A percentile compares a stretch with the other conserved stretches of the same genome.
Conservation (phyloP, 1,140 invertebrate species). For the Trichonephila inaurata region DNA sequence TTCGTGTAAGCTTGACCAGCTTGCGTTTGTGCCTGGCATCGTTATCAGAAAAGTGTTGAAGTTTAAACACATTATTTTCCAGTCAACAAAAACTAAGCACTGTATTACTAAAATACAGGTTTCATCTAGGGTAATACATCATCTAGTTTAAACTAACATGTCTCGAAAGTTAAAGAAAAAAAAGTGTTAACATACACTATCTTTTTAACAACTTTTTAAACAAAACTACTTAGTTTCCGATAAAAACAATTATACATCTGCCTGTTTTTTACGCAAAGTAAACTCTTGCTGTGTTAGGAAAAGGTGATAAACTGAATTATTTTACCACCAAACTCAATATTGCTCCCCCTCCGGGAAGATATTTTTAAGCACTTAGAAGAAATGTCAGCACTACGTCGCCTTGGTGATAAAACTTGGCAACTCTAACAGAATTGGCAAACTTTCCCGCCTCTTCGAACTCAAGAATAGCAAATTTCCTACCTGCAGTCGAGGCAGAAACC, state of each 20-base stretch:
- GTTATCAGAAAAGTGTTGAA: too few species aligned
- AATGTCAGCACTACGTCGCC: not conserved
- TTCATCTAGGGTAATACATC: too few species aligned
- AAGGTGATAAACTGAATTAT: not conserved
- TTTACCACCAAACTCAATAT: not conserved
- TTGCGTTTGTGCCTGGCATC: too few species aligned
- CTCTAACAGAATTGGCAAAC: not conserved
- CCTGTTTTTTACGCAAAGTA: not conserved
- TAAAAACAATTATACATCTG: not conserved
- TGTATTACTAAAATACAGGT: too few species aligned
- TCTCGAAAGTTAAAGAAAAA: too few species aligned
- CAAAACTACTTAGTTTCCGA: not conserved
- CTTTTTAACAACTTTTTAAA: not conserved
- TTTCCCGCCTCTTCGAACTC: not conserved
- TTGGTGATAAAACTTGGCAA: slow-evolving; percentile 17
- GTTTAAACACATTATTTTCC: too few species aligned
- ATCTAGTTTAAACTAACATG: too few species aligned
- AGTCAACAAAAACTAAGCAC: too few species aligned
- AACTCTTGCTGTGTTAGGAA: not conserved
- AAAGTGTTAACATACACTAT: too few species aligned
- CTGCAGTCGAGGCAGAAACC: not conserved
- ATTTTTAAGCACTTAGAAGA: not conserved
- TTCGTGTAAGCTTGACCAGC: too few species aligned
- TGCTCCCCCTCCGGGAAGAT: not conserved
- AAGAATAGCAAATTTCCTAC: not conserved